Conservation (phyloP, 23 tunicate species). For the Trididemnum nubilum region DNA sequence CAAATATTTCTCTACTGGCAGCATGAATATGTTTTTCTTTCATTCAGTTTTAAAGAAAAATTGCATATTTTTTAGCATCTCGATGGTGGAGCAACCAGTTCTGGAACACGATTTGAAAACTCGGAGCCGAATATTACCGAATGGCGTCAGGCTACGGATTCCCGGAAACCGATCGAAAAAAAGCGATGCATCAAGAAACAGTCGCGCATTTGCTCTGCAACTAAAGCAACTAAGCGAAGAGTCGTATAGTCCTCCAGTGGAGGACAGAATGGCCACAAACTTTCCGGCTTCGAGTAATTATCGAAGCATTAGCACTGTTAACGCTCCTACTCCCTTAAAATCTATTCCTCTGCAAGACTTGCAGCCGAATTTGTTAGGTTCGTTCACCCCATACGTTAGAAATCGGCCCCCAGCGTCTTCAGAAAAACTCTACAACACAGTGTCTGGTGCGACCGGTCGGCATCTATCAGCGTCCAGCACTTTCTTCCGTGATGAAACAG, state of each 20-base stretch:
- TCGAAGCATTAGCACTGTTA: background rate
- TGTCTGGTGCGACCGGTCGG: constrained; percentile 59
- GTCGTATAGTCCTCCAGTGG: background rate
- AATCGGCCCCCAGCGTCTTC: background rate
- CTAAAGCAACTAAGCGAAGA: constrained; percentile 23
- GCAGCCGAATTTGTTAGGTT: background rate
- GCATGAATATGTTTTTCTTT: too few relatives aligned
- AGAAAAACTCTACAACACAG: constrained; percentile 45
- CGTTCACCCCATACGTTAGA: background rate
- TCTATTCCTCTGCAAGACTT: background rate
- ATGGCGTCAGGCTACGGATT: constrained; percentile 9
- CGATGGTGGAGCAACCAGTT: constrained; percentile 65
- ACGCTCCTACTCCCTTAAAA: background rate
- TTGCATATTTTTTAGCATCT: constrained; percentile 16
- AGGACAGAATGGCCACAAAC: background rate
- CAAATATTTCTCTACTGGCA: too few relatives aligned
- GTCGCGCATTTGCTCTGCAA: constrained; percentile 66
- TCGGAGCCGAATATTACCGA: background rate
- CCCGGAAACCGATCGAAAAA: constrained; percentile 34
- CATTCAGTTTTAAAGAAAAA: too few relatives aligned
- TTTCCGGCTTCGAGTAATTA: too few relatives aligned
- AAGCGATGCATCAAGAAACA: constrained; percentile 60
- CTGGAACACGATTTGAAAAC: constrained; percentile 5
- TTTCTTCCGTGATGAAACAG: background rate
- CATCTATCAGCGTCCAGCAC: background rate